Evolutionary conservation across 2,797 vertebrate species (phyloP).

Genomic region (Sarcophilus harrisii): DNA sequence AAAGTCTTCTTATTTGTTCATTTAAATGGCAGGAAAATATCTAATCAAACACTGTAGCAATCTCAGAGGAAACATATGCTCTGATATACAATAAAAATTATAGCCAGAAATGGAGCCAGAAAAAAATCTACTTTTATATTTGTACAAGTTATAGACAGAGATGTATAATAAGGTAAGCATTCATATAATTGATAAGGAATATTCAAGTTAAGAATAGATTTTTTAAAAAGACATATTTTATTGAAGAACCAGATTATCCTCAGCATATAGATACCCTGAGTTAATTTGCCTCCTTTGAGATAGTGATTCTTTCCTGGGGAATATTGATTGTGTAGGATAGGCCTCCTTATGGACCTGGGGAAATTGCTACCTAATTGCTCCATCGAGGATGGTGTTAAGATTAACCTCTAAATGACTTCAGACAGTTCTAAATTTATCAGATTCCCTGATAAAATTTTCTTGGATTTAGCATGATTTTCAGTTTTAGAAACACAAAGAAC

Average conservation of each 20-base stretch:
- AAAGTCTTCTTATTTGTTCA: neutral
- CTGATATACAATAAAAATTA: neutral
- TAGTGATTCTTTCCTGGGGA: neutral
- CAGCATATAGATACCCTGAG: neutral
- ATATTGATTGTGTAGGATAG: neutral
- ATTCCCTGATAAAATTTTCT: neutral
- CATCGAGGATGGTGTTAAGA: neutral
- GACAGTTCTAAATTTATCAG: neutral
- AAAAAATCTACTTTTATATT: neutral
- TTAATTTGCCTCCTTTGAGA: neutral
- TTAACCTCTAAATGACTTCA: neutral
- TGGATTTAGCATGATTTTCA: neutral
- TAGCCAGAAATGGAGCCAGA: neutral
- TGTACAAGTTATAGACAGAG: neutral
- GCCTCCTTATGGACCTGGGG: neutral
- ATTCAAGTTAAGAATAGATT: neutral
- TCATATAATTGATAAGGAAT: neutral
- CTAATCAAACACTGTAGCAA: neutral
- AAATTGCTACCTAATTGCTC: neutral
- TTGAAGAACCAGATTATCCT: neutral
- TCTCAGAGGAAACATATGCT: neutral
- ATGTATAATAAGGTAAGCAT: neutral
- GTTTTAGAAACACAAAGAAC: neutral
- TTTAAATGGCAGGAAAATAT: constrained; percentile 2
- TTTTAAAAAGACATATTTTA: constrained; percentile 17